Base-by-base conservation (phyloP, 1,140 invertebrate species). In the Meloidogyne hapla region DNA sequence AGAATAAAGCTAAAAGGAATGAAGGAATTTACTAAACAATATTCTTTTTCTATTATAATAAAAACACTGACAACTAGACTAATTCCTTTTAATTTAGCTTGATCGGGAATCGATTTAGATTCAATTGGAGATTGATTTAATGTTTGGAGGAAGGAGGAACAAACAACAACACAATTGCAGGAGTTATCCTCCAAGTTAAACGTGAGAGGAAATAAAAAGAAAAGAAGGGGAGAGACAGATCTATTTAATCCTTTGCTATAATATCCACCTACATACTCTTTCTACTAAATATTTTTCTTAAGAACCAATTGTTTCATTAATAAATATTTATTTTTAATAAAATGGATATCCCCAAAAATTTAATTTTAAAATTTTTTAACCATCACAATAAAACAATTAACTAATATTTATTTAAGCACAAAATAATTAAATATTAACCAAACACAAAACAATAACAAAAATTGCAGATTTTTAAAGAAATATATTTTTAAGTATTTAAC, bases 151-250 rank as follows among this genome's bases (percentile, higher is more conserved):
- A 48, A 48, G 45, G 45, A 48, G 45, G 26, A 40, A 45, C 67
- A 69, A 69, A 33, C 21, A 45, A 21, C 45, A 38, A 68, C 33
- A n/a, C n/a, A 69, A 21, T 45, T 40, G 26, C 25, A 40, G 21
- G 26, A 42, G 23, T 9, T 26, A 62, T 9, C 18, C n/a, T 25
- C n/a, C 10, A 63, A 62, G 1, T 12, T 1, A 72, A 63, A 33
- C 18, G 25, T 61, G 9, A 72, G 69, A 62, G 45, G 33, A n/a
- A 13, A 61, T 25, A 63, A 62, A 2, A 3, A 45, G 6, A 71
- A 42, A 71, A 72, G 26, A 71, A 61, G 62, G 13, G 69, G 69
- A 21, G 23, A 64, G 5, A 71, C 4, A 71, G 21, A 25, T 68
- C 42, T 33, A 33, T 33, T 33, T 33, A 13, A 42, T 42, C 13